Percentiles rank a stretch among this genome's conserved stretches.
phyloP scores from a whole-genome alignment of 2,113 vertebrate genomes.

The Tetrao urogallus region DNA sequence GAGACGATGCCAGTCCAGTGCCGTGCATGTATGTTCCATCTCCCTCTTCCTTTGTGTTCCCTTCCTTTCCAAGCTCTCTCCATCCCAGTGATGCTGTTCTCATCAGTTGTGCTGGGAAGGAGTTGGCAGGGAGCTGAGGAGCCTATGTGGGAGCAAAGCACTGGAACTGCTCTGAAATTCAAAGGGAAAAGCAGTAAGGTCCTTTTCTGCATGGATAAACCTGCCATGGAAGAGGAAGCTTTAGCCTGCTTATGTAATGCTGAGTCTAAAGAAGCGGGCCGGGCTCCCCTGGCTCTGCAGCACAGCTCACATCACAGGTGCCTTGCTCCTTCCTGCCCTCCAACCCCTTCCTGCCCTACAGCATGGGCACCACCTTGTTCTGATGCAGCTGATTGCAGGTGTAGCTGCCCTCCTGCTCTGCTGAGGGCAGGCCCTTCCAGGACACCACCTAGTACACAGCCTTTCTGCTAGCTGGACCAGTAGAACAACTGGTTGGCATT shows the following conservation, averaged over 20 bases:
- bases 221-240: background rate
- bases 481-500: background rate
- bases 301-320: background rate
- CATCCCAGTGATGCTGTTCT: background rate
- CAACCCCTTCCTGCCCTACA: background rate
- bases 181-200: slow-evolving; percentile 34
- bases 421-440: slow-evolving; percentile 11
- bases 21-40: background rate
- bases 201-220: slow-evolving; percentile 43
- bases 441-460: background rate
- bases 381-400: background rate
- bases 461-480: background rate
- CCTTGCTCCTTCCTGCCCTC: background rate
- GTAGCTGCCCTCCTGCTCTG: background rate
- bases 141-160: background rate
- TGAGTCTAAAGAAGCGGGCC: background rate
- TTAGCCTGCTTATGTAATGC: slow-evolving; percentile 46
- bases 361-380: background rate
- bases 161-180: slow-evolving; percentile 35
- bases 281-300: background rate
- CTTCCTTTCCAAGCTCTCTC: background rate
- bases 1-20: background rate
- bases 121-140: background rate
- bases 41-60: background rate
- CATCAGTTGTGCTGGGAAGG: background rate